Evolutionary conservation across 2,797 vertebrate genomes (phyloP).

Genomic region (Siniperca obscura): DNA sequence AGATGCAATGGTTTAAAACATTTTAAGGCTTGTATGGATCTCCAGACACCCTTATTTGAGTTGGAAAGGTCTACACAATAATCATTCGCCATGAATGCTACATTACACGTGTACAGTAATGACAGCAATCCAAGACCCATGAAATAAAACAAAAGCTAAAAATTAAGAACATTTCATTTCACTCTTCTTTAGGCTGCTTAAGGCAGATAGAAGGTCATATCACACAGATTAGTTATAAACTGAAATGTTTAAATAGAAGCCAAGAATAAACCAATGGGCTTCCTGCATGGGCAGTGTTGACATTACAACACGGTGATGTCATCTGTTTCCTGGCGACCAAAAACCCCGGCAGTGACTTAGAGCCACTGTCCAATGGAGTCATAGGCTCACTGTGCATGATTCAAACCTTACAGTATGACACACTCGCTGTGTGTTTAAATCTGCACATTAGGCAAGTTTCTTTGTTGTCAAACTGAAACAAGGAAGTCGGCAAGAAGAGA

Average conservation of each 20-base stretch:
- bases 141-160: not conserved
- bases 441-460: not conserved
- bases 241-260: slow-evolving; percentile 65
- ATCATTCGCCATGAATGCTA: not conserved
- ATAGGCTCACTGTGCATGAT: slow-evolving; percentile 5
- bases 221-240: slow-evolving; percentile 42
- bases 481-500: not conserved
- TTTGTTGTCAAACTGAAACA: not conserved
- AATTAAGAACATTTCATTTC: not conserved
- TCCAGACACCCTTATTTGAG: not conserved
- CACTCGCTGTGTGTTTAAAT: not conserved
- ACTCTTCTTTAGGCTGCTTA: not conserved
- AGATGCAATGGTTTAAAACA: not conserved
- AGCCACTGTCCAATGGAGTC: slow-evolving; percentile 6
- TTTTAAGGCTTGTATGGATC: not conserved
- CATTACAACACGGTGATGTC: slow-evolving; percentile 78
- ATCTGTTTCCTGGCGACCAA: slow-evolving; percentile 73
- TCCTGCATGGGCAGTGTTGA: slow-evolving; percentile 76
- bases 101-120: too few relatives aligned
- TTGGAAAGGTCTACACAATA: not conserved
- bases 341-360: slow-evolving; percentile 44
- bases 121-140: not conserved
- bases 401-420: slow-evolving; percentile 1
- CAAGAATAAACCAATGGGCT: slow-evolving; percentile 75
- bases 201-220: not conserved